Evolutionary conservation across 1,140 invertebrate genomes (phyloP).

Genomic region (Meloidogyne exigua): DNA sequence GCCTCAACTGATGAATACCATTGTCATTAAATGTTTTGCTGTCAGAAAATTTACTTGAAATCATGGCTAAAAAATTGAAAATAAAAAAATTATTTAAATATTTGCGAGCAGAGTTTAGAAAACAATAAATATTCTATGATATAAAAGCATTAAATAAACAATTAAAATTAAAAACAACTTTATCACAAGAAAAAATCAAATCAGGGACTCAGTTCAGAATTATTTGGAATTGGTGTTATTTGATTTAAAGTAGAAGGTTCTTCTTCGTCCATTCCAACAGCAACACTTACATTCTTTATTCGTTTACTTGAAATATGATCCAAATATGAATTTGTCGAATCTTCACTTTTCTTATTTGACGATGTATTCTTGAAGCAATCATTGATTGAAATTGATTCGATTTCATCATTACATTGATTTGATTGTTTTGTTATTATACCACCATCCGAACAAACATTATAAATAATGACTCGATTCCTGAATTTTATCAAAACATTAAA

Average conservation of each 20-base stretch:
- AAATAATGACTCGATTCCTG: neutral
- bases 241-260: conserved; percentile 22
- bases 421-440: neutral
- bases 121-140: neutral
- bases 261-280: conserved; percentile 9
- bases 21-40: neutral
- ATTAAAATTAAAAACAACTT: neutral
- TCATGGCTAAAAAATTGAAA: neutral
- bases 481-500: neutral
- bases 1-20: neutral
- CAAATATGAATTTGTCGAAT: neutral
- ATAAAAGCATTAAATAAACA: neutral
- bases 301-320: no score
- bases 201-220: neutral
- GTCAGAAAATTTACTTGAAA: neutral
- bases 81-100: neutral
- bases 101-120: no score
- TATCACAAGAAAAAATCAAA: neutral
- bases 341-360: neutral
- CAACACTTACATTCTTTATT: neutral
- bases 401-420: neutral
- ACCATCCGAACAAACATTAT: neutral
- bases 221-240: conserved; percentile 23
- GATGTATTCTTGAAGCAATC: neutral
- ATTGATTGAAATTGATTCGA: neutral